A percentile compares a stretch with the other conserved stretches of the same genome.
Evolutionary conservation across 2,113 vertebrate species (phyloP).

Genomic region (Rhynchomys soricoides): DNA sequence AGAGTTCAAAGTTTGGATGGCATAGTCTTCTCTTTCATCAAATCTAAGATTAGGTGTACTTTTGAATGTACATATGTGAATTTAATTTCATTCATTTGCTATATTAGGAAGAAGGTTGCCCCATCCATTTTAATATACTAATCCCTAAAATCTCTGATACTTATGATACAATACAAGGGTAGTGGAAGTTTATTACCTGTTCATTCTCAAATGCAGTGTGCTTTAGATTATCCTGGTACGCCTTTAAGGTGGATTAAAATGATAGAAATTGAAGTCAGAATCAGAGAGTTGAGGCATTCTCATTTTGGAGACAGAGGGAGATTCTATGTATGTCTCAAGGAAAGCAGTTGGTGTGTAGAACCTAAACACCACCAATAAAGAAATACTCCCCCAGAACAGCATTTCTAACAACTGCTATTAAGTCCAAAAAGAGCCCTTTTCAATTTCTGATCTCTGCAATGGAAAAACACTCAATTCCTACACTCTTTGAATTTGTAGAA

Average conservation of each 20-base stretch:
- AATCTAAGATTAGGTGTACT: background rate
- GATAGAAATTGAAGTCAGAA: background rate
- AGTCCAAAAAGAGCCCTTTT: background rate
- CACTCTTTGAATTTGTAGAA: background rate
- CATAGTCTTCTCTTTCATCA: background rate
- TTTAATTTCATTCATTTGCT: constrained; percentile 11
- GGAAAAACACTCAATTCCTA: background rate
- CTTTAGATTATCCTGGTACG: background rate
- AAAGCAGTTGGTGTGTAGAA: background rate
- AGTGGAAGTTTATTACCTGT: background rate
- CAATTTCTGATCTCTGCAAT: background rate
- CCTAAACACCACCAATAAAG: background rate
- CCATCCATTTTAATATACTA: background rate
- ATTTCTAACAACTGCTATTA: background rate
- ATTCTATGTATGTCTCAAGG: too few species aligned
- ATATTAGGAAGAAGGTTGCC: background rate
- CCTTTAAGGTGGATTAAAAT: background rate
- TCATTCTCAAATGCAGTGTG: background rate
- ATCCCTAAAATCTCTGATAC: background rate
- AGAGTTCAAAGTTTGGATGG: background rate
- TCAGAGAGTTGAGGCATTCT: background rate
- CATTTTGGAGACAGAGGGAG: background rate
- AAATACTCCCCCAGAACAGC: background rate
- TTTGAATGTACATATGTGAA: background rate
- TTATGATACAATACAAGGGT: background rate